Evolutionary conservation across 1,140 invertebrate genomes (phyloP).

Genomic region (Ylistrum balloti): DNA sequence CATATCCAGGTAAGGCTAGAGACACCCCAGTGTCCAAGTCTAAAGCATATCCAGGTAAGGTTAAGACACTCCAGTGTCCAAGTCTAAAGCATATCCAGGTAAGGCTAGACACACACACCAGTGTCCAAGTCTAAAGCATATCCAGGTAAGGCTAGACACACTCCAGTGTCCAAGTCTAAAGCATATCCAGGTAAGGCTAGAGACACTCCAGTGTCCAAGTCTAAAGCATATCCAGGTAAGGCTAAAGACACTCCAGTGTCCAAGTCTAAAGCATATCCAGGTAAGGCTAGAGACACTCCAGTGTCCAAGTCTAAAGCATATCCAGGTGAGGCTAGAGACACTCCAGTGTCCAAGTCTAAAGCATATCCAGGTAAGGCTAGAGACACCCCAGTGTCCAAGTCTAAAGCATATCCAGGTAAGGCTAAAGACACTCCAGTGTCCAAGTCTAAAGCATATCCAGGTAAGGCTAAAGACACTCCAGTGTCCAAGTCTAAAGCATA

Average conservation of each 20-base stretch:
- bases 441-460: conserved; percentile 40
- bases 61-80: neutral
- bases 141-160: too few species aligned
- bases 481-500: conserved; percentile 65
- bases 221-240: conserved; percentile 36
- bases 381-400: too few species aligned
- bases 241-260: neutral
- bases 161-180: conserved; percentile 59
- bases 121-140: neutral
- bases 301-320: too few species aligned
- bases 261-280: neutral
- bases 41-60: conserved; percentile 72
- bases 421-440: too few species aligned
- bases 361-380: too few species aligned
- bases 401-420: too few species aligned
- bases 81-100: conserved; percentile 32
- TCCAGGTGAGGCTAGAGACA: too few species aligned
- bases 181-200: conserved; percentile 71
- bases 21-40: conserved; percentile 57
- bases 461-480: conserved; percentile 50
- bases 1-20: conserved; percentile 73
- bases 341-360: too few species aligned
- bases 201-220: neutral
- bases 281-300: too few species aligned
- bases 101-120: neutral